Conservation (phyloP, 2,113 vertebrate genomes). For the Laterallus jamaicensis region DNA sequence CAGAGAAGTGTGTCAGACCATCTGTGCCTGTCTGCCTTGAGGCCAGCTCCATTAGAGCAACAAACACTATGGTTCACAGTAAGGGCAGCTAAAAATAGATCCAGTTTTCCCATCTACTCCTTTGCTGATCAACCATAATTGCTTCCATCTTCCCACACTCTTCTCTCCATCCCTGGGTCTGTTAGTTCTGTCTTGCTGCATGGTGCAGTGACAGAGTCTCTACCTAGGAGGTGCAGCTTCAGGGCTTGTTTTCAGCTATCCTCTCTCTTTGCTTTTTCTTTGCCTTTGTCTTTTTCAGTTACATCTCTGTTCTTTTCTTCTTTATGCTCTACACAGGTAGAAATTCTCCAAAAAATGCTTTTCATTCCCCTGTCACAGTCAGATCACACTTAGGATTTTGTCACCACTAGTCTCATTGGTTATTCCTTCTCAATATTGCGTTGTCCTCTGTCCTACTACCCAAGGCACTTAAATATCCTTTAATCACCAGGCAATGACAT, state of each 20-base stretch:
- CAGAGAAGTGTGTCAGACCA: not conserved
- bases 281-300: not conserved
- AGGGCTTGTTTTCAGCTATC: not conserved
- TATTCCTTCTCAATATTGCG: not conserved
- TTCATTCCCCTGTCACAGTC: not conserved
- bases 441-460: not conserved
- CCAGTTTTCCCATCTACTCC: not conserved
- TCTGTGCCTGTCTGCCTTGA: not conserved
- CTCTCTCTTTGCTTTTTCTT: not conserved
- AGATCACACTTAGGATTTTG: not conserved
- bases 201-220: not conserved
- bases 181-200: not conserved
- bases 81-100: not conserved
- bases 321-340: not conserved
- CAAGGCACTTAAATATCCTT: not conserved
- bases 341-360: not conserved
- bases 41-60: not conserved
- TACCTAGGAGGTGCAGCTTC: not conserved
- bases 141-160: not conserved
- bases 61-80: fast-evolving
- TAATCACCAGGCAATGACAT: constrained; percentile 2
- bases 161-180: not conserved
- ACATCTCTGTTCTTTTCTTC: not conserved
- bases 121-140: not conserved
- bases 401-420: not conserved